Evolutionary conservation across 2,888 invertebrate species (phyloP).

Genomic region (Thera britannica): DNA sequence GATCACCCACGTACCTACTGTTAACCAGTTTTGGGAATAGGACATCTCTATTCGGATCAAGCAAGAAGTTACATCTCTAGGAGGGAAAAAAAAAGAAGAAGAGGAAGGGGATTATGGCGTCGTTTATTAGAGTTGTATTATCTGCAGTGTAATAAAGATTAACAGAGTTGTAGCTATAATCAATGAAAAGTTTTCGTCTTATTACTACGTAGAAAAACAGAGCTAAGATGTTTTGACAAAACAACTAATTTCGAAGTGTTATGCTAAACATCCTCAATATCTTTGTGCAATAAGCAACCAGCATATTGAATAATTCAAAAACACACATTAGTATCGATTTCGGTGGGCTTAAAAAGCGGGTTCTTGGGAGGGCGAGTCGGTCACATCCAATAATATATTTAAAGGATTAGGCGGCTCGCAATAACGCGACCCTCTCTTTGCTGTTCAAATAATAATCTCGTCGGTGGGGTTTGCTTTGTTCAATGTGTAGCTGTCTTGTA

Average conservation of each 20-base stretch:
- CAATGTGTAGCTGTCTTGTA: constrained; percentile 9
- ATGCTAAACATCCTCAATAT: background rate
- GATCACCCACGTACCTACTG: too few species aligned
- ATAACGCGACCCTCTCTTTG: constrained; percentile 77
- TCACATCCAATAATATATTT: constrained; percentile 84
- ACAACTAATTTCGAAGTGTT: background rate
- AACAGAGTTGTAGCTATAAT: too few species aligned
- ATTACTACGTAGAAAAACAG: too few species aligned
- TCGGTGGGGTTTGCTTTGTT: constrained; percentile 7
- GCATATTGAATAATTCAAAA: constrained; percentile 53
- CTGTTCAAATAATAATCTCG: constrained; percentile 27
- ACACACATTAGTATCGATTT: constrained; percentile 77
- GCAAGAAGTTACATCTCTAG: too few species aligned
- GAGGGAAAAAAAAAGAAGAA: too few species aligned
- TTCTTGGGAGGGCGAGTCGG: constrained; percentile 69
- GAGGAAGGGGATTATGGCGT: too few species aligned
- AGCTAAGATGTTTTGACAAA: background rate
- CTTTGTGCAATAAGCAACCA: constrained; percentile 23
- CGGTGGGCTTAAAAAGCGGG: constrained; percentile 73
- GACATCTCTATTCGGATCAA: too few species aligned
- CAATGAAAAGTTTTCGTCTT: too few species aligned
- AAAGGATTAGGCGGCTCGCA: constrained; percentile 83
- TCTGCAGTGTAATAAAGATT: too few species aligned
- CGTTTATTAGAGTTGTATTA: too few species aligned
- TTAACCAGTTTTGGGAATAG: too few species aligned